Base-by-base conservation (phyloP, 2,888 invertebrate genomes). In the Gisinianus flammeolus region DNA sequence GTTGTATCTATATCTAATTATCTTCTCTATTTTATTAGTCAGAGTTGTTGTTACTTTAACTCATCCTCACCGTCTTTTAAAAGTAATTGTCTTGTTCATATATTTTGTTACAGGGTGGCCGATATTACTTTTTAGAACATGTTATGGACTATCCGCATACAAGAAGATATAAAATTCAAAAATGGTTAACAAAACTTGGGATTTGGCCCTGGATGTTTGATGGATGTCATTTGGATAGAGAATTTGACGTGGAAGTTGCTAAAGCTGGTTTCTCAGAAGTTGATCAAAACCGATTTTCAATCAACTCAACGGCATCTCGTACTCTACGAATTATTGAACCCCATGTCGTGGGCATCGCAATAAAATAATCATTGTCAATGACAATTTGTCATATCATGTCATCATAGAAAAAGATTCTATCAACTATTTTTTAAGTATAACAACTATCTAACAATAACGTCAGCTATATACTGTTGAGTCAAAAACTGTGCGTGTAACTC, bases 61-160 rank as follows among this genome's bases (percentile, higher is more conserved):
- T n/a, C n/a, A n/a, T n/a, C n/a, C n/a, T n/a, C n/a, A n/a, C n/a
- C n/a, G n/a, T n/a, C n/a, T n/a, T n/a, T n/a, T n/a, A n/a, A n/a
- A n/a, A n/a, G n/a, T n/a, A n/a, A n/a, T n/a, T n/a, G n/a, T n/a
- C n/a, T n/a, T n/a, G n/a, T n/a, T n/a, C n/a, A n/a, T n/a, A n/a
- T n/a, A n/a, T n/a, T n/a, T n/a, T n/a, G n/a, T 52, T 52, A 24
- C 33, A 86, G 85, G 86, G 85, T 67, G 86, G 86, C 26, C 82
- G 83, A 68, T 85, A 83, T 69, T 85, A 85, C 79, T 86, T 83
- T 77, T 75, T 85, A 68, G 86, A 86, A 70, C 86, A 86, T 79
- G 82, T 86, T 19, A 77, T 79, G 5, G 85, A 85, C 26, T 67
- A 76, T n/a, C 78, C 78, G 2, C 75, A 82, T 52, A 81, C 82